phyloP scores from a whole-genome alignment of 2,113 vertebrate species.

The Anguilla rostrata region DNA sequence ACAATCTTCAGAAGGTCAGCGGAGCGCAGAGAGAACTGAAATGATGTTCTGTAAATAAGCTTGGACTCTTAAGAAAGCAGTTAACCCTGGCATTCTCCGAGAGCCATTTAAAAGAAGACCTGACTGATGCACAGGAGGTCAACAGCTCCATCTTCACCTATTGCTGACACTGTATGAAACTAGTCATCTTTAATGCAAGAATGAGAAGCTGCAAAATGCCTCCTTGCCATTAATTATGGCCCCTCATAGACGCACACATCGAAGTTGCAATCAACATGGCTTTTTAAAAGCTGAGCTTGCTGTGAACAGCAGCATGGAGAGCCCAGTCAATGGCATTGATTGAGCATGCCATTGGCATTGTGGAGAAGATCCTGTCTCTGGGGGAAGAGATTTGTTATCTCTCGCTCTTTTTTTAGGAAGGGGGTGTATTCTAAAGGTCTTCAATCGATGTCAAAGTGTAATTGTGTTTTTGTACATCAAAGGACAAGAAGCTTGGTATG shows the following conservation, averaged over 20 bases:
- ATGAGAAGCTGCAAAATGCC: constrained; percentile 20
- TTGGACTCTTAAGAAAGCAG: constrained; percentile 45
- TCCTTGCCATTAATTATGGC: constrained; percentile 49
- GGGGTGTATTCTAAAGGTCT: constrained; percentile 12
- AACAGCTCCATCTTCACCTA: constrained; percentile 51
- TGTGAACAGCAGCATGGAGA: constrained; percentile 44
- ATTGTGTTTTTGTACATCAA: constrained; percentile 19
- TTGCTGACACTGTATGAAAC: constrained; percentile 45
- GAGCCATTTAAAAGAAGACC: constrained; percentile 44
- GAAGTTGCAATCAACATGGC: constrained; percentile 58
- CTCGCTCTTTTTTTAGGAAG: not conserved
- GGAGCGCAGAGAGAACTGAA: constrained; percentile 65
- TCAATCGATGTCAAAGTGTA: constrained; percentile 29
- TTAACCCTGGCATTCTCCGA: constrained; percentile 63
- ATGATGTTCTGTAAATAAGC: constrained; percentile 64
- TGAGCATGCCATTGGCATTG: constrained; percentile 54
- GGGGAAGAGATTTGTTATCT: constrained; percentile 26
- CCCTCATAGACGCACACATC: constrained; percentile 51
- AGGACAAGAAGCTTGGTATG: not conserved
- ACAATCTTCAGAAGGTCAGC: constrained; percentile 71
- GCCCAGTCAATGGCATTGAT: constrained; percentile 66
- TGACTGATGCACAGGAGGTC: constrained; percentile 43
- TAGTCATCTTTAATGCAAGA: constrained; percentile 1
- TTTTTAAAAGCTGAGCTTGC: constrained; percentile 52
- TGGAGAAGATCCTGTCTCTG: constrained; percentile 32